Base-by-base conservation (phyloP, 1,140 invertebrate species). In the Neelides sp. region DNA sequence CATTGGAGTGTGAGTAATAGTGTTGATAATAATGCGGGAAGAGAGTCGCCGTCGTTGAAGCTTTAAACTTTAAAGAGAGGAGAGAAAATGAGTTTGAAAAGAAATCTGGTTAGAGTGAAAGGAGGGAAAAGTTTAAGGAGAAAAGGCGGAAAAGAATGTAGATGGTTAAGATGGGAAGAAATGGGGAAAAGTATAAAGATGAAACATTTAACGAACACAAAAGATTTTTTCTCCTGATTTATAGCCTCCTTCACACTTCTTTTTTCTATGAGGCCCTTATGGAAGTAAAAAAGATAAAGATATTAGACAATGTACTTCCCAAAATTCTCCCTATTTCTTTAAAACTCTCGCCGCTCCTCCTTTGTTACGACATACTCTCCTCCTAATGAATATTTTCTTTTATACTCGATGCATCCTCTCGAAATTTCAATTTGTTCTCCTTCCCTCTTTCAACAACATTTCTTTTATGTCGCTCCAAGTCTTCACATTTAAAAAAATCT, bases 201-300 rank as follows among this genome's bases (percentile, higher is more conserved):
- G 54, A 56, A 56, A 52, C 54, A 56, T 56, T 56, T 56, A 55
- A 52, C 44, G 54, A 56, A 52, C 54, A 56, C 54, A 56, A 56
- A 56, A 56, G 54, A 56, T 56, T 56, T 56, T 45, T 56, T 50
- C 45, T 48, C 30, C 54, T 56, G 54, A 56, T 56, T 56, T 56
- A 56, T 56, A 47, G 54, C 54, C 50, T 52, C 48, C 50, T 56
- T 56, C 54, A 44, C 54, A 56, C 54, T 56, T 44, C 44, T 53
- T 46, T 41, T 48, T 48, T 56, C 53, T 27, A 34, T 32, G 47
- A 52, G 40, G 13, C 44, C 40, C 44, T 36, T 45, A 47, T 52
- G 39, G 40, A 35, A 46, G 22, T 34, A 34, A 26, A 26, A 40
- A 40, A 52, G 50, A 52, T 47, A 52, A 47, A 46, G 43, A 52